Percentiles rank a stretch among this genome's conserved stretches.
Conservation (phyloP, 2,113 vertebrate species). For the Tragelaphus buxtoni region DNA sequence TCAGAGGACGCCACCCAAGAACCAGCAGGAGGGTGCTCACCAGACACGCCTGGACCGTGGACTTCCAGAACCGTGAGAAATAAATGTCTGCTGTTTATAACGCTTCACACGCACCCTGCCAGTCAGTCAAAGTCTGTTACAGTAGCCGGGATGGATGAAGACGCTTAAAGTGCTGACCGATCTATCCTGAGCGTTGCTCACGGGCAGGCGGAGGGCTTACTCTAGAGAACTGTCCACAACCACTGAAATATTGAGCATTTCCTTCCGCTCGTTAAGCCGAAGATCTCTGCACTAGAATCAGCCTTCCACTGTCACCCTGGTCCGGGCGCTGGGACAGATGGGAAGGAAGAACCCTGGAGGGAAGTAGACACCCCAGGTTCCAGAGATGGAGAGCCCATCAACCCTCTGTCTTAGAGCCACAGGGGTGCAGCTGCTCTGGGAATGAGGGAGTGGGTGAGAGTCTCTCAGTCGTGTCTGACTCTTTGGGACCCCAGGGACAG, state of each 20-base stretch:
- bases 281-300: not conserved
- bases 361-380: rapidly evolving
- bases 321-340: not conserved
- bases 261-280: not conserved
- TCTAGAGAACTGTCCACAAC: not conserved
- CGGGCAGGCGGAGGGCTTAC: rapidly evolving
- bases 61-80: not conserved
- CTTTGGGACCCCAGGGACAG: rapidly evolving
- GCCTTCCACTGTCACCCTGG: not conserved
- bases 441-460: not conserved
- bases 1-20: rapidly evolving
- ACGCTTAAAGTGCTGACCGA: rapidly evolving
- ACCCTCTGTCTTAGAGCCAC: not conserved
- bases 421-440: not conserved
- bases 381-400: rapidly evolving
- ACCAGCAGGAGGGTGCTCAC: not conserved
- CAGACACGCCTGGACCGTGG: not conserved
- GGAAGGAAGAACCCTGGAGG: not conserved
- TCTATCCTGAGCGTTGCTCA: rapidly evolving
- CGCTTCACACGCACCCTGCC: not conserved
- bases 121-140: rapidly evolving
- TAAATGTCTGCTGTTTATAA: not conserved
- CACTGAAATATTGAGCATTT: rapidly evolving
- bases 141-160: rapidly evolving
- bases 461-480: not conserved